A percentile compares a stretch with the other conserved stretches of the same genome.
Evolutionary conservation across 1,140 invertebrate genomes (phyloP).

Genomic region (Caenorhabditis brenneri): DNA sequence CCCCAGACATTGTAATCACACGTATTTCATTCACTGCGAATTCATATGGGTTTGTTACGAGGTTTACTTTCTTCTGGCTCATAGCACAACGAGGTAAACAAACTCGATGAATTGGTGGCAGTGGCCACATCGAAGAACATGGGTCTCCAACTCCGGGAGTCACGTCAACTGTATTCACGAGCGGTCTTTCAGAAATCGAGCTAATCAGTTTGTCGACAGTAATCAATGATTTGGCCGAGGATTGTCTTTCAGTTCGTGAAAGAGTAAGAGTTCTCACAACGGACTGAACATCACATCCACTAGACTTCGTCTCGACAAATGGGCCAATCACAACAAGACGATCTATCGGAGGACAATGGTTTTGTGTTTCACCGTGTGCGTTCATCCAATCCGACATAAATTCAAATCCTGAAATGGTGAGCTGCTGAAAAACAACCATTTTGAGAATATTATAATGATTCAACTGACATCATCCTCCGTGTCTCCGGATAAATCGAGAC

Average conservation of each 20-base stretch:
- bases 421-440: neutral
- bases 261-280: constrained; percentile 20
- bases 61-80: constrained; percentile 39
- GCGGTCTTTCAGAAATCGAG: neutral
- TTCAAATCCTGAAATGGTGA: constrained; percentile 5
- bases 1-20: constrained; percentile 39
- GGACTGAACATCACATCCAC: constrained; percentile 23
- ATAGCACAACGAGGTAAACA: constrained; percentile 1
- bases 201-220: neutral
- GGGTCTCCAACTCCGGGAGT: constrained; percentile 44
- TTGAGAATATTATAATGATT: neutral
- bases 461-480: constrained; percentile 4
- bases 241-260: constrained; percentile 6
- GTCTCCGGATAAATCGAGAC: neutral
- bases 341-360: neutral
- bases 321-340: constrained; percentile 8
- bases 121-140: constrained; percentile 36
- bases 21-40: constrained; percentile 30
- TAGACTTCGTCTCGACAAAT: constrained; percentile 3
- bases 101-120: constrained; percentile 44
- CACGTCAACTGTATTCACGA: constrained; percentile 20
- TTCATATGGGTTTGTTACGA: constrained; percentile 43
- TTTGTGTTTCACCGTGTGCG: neutral
- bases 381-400: constrained; percentile 21
- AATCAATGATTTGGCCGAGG: neutral